Evolutionary conservation across 2,797 vertebrate species (phyloP).

Genomic region (Xiphorhynchus erythropygius): DNA sequence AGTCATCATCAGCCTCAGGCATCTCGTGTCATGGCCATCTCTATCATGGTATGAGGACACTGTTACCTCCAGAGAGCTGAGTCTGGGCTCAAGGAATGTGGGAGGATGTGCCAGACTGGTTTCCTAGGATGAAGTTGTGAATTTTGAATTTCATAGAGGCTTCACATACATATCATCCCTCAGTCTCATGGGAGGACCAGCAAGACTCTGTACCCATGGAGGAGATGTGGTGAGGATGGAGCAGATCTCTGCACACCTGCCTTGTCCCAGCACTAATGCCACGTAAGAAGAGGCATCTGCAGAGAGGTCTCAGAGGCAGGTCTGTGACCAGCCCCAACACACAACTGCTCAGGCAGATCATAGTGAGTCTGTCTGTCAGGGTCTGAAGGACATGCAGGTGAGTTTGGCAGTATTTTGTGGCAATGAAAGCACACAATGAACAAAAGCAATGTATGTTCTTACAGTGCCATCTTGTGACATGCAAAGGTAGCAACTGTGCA

Average conservation of each 20-base stretch:
- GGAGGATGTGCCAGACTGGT: too few species aligned
- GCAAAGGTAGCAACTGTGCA: background rate
- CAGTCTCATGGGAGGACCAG: fast-evolving
- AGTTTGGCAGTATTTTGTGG: fast-evolving
- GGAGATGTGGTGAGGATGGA: background rate
- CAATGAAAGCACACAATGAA: background rate
- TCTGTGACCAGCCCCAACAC: background rate
- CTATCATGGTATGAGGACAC: too few species aligned
- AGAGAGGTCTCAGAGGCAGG: background rate
- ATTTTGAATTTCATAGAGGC: too few species aligned
- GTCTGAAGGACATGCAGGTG: fast-evolving
- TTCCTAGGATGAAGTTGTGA: too few species aligned
- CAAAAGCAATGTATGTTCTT: background rate
- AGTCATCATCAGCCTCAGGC: too few species aligned
- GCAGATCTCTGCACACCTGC: background rate
- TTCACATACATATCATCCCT: too few species aligned
- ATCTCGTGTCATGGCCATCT: too few species aligned
- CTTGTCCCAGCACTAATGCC: background rate
- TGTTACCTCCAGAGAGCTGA: too few species aligned
- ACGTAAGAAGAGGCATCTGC: fast-evolving
- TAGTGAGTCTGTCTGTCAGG: background rate
- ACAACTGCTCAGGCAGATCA: background rate
- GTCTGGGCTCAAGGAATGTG: too few species aligned
- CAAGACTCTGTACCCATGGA: background rate
- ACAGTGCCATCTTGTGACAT: slow-evolving; percentile 59